phyloP scores from a whole-genome alignment of 2,888 invertebrate species.

The Diarsia rubi region DNA sequence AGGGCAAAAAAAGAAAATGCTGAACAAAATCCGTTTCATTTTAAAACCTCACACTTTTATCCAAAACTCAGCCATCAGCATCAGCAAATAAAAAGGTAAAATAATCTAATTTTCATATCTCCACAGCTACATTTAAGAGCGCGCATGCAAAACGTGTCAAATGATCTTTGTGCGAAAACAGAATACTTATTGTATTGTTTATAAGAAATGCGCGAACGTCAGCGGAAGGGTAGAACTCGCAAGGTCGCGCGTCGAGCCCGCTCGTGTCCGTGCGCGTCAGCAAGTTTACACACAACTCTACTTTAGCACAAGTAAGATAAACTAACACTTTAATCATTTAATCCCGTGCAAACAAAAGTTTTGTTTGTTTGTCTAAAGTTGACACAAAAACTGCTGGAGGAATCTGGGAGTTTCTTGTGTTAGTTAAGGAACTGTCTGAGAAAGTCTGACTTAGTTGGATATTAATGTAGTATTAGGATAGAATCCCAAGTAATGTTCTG shows the following conservation, averaged over 20 bases:
- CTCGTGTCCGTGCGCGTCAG: slow-evolving; percentile 44
- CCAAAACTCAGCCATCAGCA: slow-evolving; percentile 11
- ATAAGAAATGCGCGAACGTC: slow-evolving; percentile 55
- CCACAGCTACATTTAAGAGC: slow-evolving; percentile 23
- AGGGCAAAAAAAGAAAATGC: slow-evolving; percentile 3
- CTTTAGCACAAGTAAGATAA: slow-evolving; percentile 31
- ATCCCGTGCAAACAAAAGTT: slow-evolving; percentile 39
- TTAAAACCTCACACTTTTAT: neutral
- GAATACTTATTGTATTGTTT: slow-evolving; percentile 61
- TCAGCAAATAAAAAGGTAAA: slow-evolving; percentile 42
- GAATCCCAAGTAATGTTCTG: neutral
- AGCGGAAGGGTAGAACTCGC: slow-evolving; percentile 61
- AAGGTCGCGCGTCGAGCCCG: slow-evolving; percentile 52
- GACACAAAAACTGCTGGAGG: slow-evolving; percentile 32
- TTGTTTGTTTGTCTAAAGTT: slow-evolving; percentile 29
- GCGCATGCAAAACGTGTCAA: slow-evolving; percentile 66
- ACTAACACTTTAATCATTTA: slow-evolving; percentile 43
- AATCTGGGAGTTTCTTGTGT: slow-evolving; percentile 19
- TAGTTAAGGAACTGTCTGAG: slow-evolving; percentile 25
- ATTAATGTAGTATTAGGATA: slow-evolving; percentile 16
- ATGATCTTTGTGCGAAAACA: slow-evolving; percentile 59
- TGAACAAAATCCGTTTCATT: neutral
- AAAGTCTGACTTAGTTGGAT: slow-evolving; percentile 13
- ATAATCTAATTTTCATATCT: slow-evolving; percentile 49
- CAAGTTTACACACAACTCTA: slow-evolving; percentile 48